A percentile compares a stretch with the other conserved stretches of the same genome.
Conservation (phyloP, 2,113 vertebrate species). For the Aphelocoma coerulescens region DNA sequence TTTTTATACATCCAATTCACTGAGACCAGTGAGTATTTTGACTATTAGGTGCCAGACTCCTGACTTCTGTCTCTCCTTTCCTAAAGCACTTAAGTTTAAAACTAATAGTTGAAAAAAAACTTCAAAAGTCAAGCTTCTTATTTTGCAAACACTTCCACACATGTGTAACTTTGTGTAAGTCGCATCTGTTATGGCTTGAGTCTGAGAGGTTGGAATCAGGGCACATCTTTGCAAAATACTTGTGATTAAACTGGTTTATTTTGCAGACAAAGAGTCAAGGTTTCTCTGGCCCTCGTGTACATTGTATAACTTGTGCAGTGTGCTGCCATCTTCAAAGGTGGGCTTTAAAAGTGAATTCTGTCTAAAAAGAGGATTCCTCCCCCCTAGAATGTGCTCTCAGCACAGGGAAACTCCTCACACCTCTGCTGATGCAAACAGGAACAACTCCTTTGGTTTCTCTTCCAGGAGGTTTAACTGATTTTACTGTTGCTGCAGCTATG, state of each 20-base stretch:
- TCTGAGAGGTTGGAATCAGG: not conserved
- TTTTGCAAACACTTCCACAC: not conserved
- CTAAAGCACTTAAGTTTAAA: not conserved
- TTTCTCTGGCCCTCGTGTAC: not conserved
- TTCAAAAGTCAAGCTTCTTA: not conserved
- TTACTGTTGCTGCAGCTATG: not conserved
- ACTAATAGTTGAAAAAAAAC: not conserved
- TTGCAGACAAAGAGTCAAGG: not conserved
- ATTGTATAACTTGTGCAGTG: not conserved
- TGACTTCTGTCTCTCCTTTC: not conserved
- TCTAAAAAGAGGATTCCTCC: not conserved
- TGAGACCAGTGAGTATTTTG: not conserved
- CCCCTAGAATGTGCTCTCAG: not conserved
- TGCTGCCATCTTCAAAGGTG: not conserved
- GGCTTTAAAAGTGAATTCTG: not conserved
- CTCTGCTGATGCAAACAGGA: not conserved
- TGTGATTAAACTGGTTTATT: accelerated
- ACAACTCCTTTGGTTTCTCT: not conserved
- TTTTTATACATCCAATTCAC: not conserved
- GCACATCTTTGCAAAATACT: not conserved
- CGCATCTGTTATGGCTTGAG: not conserved
- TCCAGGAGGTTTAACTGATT: not conserved
- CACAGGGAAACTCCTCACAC: not conserved
- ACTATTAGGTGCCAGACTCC: not conserved
- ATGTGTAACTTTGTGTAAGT: not conserved